Base-by-base conservation (phyloP, 1,140 invertebrate genomes). In the Leptopilina clavipes region DNA sequence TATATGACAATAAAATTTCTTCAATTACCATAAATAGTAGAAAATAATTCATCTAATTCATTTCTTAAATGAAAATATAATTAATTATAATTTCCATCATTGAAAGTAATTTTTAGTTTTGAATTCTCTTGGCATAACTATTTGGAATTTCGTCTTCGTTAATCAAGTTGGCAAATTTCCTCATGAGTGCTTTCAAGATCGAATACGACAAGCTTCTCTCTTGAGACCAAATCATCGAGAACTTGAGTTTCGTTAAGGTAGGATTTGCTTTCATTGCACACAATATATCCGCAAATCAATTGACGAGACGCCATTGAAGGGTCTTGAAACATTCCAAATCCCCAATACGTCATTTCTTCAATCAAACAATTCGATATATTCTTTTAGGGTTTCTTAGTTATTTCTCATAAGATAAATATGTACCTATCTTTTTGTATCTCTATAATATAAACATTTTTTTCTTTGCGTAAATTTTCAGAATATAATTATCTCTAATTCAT, bases 181-280 rank as follows among this genome's bases (percentile, higher is more conserved):
- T 54, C 59, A 82, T 81, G 59, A 80, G 78, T 59, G 72, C 71
- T 45, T 74, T 44, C 11, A 83, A 74, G 48, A 80, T 80, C 71
- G 72, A 75, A 18, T 70, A 45, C 54, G 78, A 70, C 19, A 81
- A 12, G 37, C 40, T 75, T n/a, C 40, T 80, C 74, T 81, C 76
- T 8, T 77, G 83, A 59, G 85, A 85, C 76, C 79, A 84, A 82
- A 84, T 85, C 84, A 85, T 86, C 18, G 79, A 72, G 59, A 86
- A 84, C 76, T 79, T 78, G 70, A 75, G 73, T 76, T 70, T 44
- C 43, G 70, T 31, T 31, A 8, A 72, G 74, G 45, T 71, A 40
- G n/a, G 52, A 25, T 45, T 70, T 76, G 72, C 77, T 71, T 59
- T 73, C 76, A 73, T 45, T 19, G 80, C 80, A 77, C 70, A 81